Evolutionary conservation across 1,140 invertebrate species (phyloP).

Genomic region (Danaus melanippus): DNA sequence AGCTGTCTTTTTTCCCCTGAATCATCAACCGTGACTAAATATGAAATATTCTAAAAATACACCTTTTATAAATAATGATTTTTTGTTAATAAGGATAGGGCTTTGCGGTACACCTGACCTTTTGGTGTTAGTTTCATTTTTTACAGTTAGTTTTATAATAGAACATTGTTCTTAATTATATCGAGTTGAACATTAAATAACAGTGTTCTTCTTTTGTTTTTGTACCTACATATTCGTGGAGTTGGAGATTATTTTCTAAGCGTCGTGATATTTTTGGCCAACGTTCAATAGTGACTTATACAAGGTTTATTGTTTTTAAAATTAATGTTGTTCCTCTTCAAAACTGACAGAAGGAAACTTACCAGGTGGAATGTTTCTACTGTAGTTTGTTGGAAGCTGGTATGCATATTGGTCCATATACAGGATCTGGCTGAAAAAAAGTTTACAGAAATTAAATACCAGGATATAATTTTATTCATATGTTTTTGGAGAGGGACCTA

Average conservation of each 20-base stretch:
- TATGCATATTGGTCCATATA: constrained; percentile 63
- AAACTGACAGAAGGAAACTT: constrained; percentile 18
- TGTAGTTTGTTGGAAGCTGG: constrained; percentile 60
- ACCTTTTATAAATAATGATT: constrained; percentile 15
- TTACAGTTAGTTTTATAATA: too few species aligned
- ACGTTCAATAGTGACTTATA: too few species aligned
- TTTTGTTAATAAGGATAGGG: constrained; percentile 5
- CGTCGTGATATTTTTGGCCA: too few species aligned
- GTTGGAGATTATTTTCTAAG: too few species aligned
- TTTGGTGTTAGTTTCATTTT: background rate
- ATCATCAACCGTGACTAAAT: constrained; percentile 24
- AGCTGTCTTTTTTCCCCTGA: constrained; percentile 24
- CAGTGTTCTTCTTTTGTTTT: background rate
- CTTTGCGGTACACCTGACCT: constrained; percentile 12
- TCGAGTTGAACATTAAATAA: background rate
- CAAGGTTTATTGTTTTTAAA: too few species aligned
- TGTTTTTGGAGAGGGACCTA: background rate
- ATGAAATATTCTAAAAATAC: constrained; percentile 33
- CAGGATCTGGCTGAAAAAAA: constrained; percentile 69
- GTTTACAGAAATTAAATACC: constrained; percentile 39
- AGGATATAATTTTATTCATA: background rate
- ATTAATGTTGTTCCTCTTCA: too few species aligned
- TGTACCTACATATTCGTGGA: background rate
- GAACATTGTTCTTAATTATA: too few species aligned
- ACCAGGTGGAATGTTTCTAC: constrained; percentile 68